phyloP scores from a whole-genome alignment of 2,797 vertebrate genomes.

The Prionace glauca region DNA sequence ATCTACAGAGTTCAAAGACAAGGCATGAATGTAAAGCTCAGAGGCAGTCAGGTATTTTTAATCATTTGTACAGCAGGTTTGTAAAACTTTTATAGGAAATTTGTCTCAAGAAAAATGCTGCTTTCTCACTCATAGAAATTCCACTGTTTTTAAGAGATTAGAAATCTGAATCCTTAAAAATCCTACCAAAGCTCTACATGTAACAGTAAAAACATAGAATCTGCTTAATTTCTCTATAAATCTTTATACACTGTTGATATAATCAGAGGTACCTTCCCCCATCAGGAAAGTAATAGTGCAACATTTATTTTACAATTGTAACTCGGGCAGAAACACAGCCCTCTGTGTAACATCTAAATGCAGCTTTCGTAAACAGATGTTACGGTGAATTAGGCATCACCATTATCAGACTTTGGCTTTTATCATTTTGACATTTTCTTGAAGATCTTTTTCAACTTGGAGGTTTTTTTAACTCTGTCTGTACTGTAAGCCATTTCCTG shows the following conservation, averaged over 20 bases:
- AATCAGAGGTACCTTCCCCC: conserved; percentile 65
- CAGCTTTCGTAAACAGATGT: conserved; percentile 71
- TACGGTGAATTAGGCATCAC: conserved; percentile 40
- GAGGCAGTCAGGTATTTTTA: background rate
- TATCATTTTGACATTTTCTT: conserved; percentile 76
- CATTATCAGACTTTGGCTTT: conserved; percentile 54
- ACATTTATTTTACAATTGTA: conserved; percentile 71
- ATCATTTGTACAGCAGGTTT: conserved; percentile 17
- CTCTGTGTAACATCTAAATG: conserved; percentile 69
- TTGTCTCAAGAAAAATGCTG: background rate
- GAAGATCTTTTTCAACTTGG: conserved; percentile 94
- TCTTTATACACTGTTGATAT: conserved; percentile 28
- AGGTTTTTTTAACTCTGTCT: conserved; percentile 84
- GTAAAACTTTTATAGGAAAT: conserved; percentile 22
- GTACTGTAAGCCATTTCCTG: conserved; percentile 85
- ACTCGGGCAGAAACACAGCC: conserved; percentile 64
- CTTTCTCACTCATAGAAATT: conserved; percentile 55
- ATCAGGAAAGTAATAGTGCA: conserved; percentile 89
- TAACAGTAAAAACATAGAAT: conserved; percentile 40
- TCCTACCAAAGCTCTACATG: conserved; percentile 37
- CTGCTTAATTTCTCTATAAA: conserved; percentile 43
- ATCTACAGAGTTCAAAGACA: conserved; percentile 33
- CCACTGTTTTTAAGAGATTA: conserved; percentile 47
- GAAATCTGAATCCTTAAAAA: conserved; percentile 37
- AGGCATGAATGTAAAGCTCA: conserved; percentile 16